Conservation (phyloP, 37 sponge, comb jelly and placozoan genomes). For the Haliclona indistincta region DNA sequence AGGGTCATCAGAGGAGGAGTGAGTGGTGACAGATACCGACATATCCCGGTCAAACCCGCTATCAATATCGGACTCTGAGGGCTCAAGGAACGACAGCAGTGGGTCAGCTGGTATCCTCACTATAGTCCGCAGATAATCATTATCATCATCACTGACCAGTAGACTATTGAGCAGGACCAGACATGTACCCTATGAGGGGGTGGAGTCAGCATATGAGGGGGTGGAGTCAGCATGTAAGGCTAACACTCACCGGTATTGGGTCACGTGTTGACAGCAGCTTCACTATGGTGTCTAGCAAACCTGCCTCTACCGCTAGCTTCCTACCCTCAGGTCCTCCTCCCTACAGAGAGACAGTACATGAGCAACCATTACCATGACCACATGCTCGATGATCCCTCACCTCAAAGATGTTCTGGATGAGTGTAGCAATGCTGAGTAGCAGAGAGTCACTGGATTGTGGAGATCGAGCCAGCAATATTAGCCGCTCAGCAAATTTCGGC, state of each 20-base stretch:
- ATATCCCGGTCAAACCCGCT: conserved; percentile 15
- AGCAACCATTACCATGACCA: neutral
- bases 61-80: conserved; percentile 40
- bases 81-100: conserved; percentile 73
- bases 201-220: neutral
- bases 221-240: neutral
- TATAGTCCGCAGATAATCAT: conserved; percentile 66
- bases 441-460: conserved; percentile 21
- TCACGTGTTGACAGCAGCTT: conserved; percentile 72
- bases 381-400: neutral
- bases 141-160: conserved; percentile 69
- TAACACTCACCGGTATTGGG: conserved; percentile 76
- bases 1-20: neutral
- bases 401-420: conserved; percentile 65
- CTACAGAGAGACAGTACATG: conserved; percentile 8
- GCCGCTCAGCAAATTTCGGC: conserved; percentile 50
- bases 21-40: conserved; percentile 13
- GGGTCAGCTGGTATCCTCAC: conserved; percentile 68
- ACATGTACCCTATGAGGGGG: conserved; percentile 62
- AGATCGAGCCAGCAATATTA: conserved; percentile 33
- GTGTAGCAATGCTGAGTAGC: conserved; percentile 49
- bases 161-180: conserved; percentile 68
- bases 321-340: conserved; percentile 65
- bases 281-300: conserved; percentile 72
- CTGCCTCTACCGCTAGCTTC: conserved; percentile 73